Evolutionary conservation across 2,888 invertebrate genomes (phyloP).

Genomic region (Limnephilus lunatus): DNA sequence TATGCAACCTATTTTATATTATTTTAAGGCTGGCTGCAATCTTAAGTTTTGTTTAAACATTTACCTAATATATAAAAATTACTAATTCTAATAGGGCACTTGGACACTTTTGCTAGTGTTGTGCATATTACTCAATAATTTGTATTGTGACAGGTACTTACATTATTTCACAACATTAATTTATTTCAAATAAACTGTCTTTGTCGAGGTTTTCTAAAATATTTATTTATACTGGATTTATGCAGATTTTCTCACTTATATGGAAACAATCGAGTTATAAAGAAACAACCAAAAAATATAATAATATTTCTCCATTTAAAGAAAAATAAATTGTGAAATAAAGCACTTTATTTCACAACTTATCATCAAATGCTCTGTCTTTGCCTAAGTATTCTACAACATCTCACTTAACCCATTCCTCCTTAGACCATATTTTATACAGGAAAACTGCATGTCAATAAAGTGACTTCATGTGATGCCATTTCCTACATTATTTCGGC

Average conservation of each 20-base stretch:
- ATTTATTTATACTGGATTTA: too few relatives aligned
- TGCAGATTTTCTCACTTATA: too few relatives aligned
- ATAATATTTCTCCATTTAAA: background rate
- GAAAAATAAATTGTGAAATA: background rate
- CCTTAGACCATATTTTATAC: background rate
- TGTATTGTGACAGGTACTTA: background rate
- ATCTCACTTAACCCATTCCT: background rate
- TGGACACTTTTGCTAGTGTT: background rate
- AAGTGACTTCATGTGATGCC: too few relatives aligned
- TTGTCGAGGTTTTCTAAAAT: background rate
- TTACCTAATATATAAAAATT: background rate
- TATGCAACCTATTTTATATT: background rate
- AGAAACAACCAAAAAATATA: background rate
- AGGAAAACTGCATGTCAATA: background rate
- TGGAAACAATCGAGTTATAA: too few relatives aligned
- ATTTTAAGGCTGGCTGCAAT: background rate
- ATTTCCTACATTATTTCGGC: too few relatives aligned
- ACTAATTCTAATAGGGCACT: background rate
- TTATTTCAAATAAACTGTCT: background rate
- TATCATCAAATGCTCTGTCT: background rate
- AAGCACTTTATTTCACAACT: background rate
- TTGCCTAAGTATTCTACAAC: background rate
- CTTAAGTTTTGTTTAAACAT: background rate
- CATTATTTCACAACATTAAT: background rate
- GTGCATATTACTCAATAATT: background rate